Conservation (phyloP, 2,797 vertebrate species). For the Chloroceryle inda region DNA sequence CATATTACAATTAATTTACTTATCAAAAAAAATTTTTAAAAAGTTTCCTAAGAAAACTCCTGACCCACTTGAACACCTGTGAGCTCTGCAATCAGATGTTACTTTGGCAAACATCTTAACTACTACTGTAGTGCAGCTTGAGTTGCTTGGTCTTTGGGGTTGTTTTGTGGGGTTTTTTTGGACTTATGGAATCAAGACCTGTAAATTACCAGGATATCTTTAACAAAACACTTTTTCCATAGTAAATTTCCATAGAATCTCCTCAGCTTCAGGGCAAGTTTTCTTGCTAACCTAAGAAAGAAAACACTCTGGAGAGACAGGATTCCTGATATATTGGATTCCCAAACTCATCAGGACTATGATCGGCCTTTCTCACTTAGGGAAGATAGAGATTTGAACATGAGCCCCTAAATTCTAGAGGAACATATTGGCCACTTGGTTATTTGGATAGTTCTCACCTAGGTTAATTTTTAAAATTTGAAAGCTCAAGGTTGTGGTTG, state of each 20-base stretch:
- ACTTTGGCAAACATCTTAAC: not conserved
- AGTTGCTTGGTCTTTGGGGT: not conserved
- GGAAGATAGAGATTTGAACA: not conserved
- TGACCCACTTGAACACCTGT: not conserved
- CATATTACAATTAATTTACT: not conserved
- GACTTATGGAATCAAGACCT: not conserved
- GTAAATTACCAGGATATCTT: not conserved
- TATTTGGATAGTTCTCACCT: constrained; percentile 3
- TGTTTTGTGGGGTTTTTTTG: not conserved
- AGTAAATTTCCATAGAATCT: not conserved
- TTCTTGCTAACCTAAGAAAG: not conserved
- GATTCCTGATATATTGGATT: not conserved
- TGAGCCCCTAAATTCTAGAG: not conserved
- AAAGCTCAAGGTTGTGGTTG: constrained; percentile 5
- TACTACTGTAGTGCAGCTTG: not conserved
- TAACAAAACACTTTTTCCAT: not conserved
- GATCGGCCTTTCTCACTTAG: not conserved
- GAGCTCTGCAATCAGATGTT: not conserved
- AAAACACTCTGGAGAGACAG: not conserved
- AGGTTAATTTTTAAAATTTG: not conserved
- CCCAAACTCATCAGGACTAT: not conserved
- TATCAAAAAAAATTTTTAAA: not conserved
- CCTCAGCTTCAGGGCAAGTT: not conserved
- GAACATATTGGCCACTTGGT: not conserved
- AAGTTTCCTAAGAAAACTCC: not conserved